Percentiles rank a stretch among this genome's conserved stretches.
phyloP scores from a whole-genome alignment of 2,113 vertebrate genomes.

The Pogona vitticeps region DNA sequence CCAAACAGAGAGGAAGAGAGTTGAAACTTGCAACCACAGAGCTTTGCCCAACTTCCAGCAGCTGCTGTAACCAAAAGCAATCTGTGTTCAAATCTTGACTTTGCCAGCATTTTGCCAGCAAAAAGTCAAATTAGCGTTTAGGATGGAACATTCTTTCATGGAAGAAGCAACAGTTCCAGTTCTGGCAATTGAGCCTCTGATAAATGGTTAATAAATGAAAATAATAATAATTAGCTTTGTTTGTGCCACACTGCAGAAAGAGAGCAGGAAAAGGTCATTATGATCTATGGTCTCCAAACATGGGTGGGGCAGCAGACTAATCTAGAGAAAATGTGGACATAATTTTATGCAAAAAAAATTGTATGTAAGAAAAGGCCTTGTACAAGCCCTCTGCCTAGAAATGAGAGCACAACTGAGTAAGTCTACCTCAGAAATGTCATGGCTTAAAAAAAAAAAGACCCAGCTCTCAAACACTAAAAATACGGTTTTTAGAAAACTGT shows the following conservation, averaged over 20 bases:
- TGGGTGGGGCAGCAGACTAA: neutral
- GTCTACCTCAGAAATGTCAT: neutral
- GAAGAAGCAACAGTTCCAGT: neutral
- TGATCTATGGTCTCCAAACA: neutral
- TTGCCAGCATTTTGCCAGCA: neutral
- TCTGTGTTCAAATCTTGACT: neutral
- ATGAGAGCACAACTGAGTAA: neutral
- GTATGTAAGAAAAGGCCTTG: conserved; percentile 4
- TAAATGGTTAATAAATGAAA: neutral
- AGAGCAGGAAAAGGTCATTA: neutral
- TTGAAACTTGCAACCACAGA: neutral
- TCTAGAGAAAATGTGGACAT: conserved; percentile 6
- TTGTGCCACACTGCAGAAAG: neutral
- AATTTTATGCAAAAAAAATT: too few species aligned
- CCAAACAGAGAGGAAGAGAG: neutral
- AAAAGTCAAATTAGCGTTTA: neutral
- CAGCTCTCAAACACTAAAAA: neutral
- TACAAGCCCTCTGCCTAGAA: neutral
- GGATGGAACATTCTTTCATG: conserved; percentile 10
- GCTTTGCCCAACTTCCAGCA: neutral
- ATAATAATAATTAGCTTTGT: conserved; percentile 1
- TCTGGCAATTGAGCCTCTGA: neutral
- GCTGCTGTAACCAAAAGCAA: conserved; percentile 4
- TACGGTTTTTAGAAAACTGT: neutral
- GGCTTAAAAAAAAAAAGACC: neutral